These are phyloP conservation scores for Dasysyrphus tricinctus DNA, from an alignment of 2,888 invertebrate species.

Conservation along the genomic window DNA sequence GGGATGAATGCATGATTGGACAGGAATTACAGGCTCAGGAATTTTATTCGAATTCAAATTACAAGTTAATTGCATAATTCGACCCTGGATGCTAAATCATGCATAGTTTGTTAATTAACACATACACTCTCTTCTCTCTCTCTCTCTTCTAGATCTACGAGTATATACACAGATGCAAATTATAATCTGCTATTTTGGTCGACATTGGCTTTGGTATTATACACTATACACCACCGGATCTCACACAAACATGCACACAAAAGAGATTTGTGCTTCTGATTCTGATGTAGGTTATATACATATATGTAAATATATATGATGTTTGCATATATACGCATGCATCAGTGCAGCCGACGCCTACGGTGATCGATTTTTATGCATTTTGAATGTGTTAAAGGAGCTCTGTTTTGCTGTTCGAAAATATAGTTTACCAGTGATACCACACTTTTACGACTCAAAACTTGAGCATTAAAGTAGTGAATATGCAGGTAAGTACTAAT, in stretches of 20 bases:
- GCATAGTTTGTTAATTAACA: conserved; percentile 75
- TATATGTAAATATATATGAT: neutral
- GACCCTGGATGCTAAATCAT: conserved; percentile 70
- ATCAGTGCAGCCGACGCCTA: conserved; percentile 61
- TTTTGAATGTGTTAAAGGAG: conserved; percentile 7
- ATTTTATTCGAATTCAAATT: conserved; percentile 73
- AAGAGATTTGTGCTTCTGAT: neutral
- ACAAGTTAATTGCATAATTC: conserved; percentile 75
- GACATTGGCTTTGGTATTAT: neutral
- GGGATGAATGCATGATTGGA: conserved; percentile 52
- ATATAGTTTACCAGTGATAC: conserved; percentile 25
- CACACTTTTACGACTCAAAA: neutral
- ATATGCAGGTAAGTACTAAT: no score
- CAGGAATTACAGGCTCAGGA: conserved; percentile 69
- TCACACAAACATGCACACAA: neutral
- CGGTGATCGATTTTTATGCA: conserved; percentile 64
- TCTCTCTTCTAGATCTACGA: neutral
- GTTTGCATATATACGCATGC: conserved; percentile 34
- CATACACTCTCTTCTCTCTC: conserved; percentile 22
- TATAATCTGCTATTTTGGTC: conserved; percentile 12
- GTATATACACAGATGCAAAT: conserved; percentile 4
- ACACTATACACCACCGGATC: neutral
- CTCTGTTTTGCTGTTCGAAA: neutral
- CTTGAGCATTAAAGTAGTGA: no score
- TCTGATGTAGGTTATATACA: neutral